Evolutionary conservation across 2,797 vertebrate genomes (phyloP).

Genomic region (Gobio occitaniae): DNA sequence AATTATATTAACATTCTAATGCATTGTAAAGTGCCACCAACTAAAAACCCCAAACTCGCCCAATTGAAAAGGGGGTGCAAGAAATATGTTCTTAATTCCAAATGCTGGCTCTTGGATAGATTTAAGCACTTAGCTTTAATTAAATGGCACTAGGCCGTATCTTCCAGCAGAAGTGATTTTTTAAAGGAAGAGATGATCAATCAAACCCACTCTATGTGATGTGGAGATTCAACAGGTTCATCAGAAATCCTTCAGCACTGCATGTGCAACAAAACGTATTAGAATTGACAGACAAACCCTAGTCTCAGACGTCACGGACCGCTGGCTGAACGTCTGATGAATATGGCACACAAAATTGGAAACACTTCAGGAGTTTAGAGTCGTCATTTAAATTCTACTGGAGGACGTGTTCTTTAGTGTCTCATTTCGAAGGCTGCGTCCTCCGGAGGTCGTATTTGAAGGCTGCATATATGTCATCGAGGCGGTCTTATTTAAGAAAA

Average conservation of each 20-base stretch:
- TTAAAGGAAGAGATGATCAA: conserved; percentile 35
- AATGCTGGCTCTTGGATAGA: background rate
- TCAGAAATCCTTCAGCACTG: background rate
- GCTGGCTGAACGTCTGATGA: too few species aligned
- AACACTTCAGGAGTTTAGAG: too few species aligned
- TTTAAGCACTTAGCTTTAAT: conserved; percentile 16
- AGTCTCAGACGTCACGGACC: too few species aligned
- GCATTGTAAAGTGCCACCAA: background rate
- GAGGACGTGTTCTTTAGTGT: too few species aligned
- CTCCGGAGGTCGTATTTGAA: too few species aligned
- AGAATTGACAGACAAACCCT: background rate
- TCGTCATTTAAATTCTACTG: too few species aligned
- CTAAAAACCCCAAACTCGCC: background rate
- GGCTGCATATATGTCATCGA: too few species aligned
- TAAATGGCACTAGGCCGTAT: conserved; percentile 23
- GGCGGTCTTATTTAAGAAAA: too few species aligned
- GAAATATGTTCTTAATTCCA: background rate
- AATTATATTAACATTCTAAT: background rate
- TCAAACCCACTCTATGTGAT: conserved; percentile 20
- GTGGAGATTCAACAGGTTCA: background rate
- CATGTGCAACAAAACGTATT: conserved; percentile 21
- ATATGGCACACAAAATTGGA: too few species aligned
- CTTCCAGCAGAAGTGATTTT: conserved; percentile 9
- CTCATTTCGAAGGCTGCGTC: too few species aligned
- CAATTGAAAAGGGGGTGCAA: background rate